Evolutionary conservation across 2,797 vertebrate genomes (phyloP), one percentile per base, ranked within the genome.

Genomic region (Carduelis carduelis): DNA sequence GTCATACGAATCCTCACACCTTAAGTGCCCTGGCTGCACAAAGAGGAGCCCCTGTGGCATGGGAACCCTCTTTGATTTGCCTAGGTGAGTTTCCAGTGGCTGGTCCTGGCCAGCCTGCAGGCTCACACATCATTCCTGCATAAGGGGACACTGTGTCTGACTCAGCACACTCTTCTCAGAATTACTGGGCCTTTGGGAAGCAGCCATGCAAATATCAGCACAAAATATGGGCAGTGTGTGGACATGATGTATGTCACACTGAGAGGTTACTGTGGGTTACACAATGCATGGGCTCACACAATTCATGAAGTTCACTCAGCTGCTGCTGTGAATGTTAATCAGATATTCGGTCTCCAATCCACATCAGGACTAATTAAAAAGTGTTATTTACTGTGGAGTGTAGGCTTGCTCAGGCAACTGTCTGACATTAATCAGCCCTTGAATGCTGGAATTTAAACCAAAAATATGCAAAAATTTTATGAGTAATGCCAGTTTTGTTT

Each of bases 321-420:
- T 59, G 35, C 53, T 91, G 46, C 68, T 74, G 18, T 50, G 64
- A 37, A 41, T 66, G 44, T 49, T 89, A 94, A 96, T 74, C 63
- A 91, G 83, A 83, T 61, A 90, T 32, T 90, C 23, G 1, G 60
- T 50, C 64, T 85, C 60, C 70, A 72, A 53, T 39, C 30, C 75
- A 77, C 20, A 87, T 50, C 60, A 89, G 26, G 23, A 56, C 41
- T 92, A 94, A 93, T 90, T 93, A 92, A 63, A 87, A 90, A 71
- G 59, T 46, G 66, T 78, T 94, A 90, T 84, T 81, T 95, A 79
- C 68, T 83, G 75, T 22, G 74, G 70, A 91, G 52, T 18, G 68
- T 43, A 87, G 75, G 83, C 87, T 95, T 92, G 68, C 82, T 85
- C 11, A 3, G 78, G 75, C 80, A 92, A 94, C 70, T 90, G 64